Evolutionary conservation across 2,113 vertebrate genomes (phyloP).

Genomic region (Casuarius casuarius): DNA sequence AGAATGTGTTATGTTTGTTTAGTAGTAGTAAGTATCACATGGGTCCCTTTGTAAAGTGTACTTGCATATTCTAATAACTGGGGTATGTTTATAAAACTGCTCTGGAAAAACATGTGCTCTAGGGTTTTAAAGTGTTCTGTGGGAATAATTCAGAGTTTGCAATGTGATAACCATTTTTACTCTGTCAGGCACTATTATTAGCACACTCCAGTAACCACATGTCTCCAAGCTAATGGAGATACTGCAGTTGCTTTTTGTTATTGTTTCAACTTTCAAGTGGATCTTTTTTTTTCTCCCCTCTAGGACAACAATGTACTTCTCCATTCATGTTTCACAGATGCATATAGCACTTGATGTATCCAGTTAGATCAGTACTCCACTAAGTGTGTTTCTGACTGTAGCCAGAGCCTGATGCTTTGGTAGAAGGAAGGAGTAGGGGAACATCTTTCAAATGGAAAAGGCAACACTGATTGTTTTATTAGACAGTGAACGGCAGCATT

Average conservation of each 20-base stretch:
- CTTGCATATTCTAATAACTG: background rate
- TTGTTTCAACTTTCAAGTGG: background rate
- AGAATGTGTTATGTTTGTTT: background rate
- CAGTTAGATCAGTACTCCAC: rapidly evolving
- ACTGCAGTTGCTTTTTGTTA: background rate
- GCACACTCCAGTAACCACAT: background rate
- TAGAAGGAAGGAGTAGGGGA: background rate
- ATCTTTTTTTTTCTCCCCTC: background rate
- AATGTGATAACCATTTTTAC: background rate
- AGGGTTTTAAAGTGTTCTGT: constrained; percentile 24
- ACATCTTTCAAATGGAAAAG: background rate
- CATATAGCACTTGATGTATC: background rate
- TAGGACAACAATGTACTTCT: background rate
- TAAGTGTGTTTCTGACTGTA: background rate
- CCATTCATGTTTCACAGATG: background rate
- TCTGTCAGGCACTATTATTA: constrained; percentile 26
- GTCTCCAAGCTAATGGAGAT: background rate
- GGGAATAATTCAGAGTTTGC: constrained; percentile 24
- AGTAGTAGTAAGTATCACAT: background rate
- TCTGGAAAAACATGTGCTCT: constrained; percentile 23
- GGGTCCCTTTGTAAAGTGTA: background rate
- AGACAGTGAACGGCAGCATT: background rate
- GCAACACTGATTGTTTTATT: background rate
- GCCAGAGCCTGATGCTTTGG: background rate
- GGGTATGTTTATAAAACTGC: constrained; percentile 12